Evolutionary conservation across 2,888 invertebrate genomes (phyloP).

Genomic region (Tinea pellionella): DNA sequence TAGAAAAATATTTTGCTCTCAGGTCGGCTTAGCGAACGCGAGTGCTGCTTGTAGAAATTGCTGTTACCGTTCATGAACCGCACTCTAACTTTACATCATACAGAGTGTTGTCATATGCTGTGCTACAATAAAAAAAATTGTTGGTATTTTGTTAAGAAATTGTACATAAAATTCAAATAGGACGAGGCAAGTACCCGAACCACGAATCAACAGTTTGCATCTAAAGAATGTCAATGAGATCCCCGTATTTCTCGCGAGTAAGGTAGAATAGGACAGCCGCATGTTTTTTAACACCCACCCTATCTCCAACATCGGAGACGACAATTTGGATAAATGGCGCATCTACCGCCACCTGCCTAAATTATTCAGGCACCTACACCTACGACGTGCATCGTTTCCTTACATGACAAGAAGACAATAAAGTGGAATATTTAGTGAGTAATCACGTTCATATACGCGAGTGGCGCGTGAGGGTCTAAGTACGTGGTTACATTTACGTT

Average conservation of each 20-base stretch:
- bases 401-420: conserved; percentile 53
- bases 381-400: conserved; percentile 37
- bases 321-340: conserved; percentile 64
- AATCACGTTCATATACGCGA: conserved; percentile 42
- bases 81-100: too few relatives aligned
- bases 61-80: too few relatives aligned
- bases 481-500: too few relatives aligned
- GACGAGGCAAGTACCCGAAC: background rate
- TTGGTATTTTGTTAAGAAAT: background rate
- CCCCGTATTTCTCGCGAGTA: background rate
- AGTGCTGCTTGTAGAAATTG: too few relatives aligned
- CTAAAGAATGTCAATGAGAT: conserved; percentile 8
- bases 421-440: conserved; percentile 61
- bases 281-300: conserved; percentile 52
- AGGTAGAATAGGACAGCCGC: conserved; percentile 19
- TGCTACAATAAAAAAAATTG: too few relatives aligned
- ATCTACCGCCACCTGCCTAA: conserved; percentile 47
- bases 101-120: too few relatives aligned
- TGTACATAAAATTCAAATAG: background rate
- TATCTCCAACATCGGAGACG: conserved; percentile 32
- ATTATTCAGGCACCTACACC: conserved; percentile 50
- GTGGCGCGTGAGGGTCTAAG: conserved; percentile 1
- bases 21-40: too few relatives aligned
- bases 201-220: conserved; percentile 5
- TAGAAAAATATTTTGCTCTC: too few relatives aligned